These are phyloP conservation scores for Setophaga kirtlandii DNA, from an alignment of 2,113 vertebrate genomes.

Conservation along the genomic window DNA sequence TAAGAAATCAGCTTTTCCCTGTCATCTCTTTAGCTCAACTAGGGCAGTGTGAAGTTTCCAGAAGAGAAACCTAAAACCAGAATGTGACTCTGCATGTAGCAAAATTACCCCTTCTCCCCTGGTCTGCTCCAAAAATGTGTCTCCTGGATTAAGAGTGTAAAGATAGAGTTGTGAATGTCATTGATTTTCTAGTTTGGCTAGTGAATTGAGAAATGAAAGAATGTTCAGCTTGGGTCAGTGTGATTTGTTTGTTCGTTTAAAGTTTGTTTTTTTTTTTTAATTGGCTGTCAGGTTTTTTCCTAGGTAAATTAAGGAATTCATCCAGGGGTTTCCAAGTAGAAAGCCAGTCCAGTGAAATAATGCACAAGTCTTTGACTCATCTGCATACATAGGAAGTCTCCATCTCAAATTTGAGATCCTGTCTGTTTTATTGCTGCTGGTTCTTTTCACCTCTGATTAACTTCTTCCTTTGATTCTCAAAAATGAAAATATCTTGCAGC, in stretches of 20 bases:
- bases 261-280: neutral
- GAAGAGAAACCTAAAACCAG: neutral
- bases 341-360: neutral
- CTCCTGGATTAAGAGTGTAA: neutral
- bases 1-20: neutral
- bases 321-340: neutral
- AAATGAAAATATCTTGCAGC: constrained; percentile 36
- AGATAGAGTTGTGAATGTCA: neutral
- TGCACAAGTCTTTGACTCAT: neutral
- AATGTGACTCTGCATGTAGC: neutral
- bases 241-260: neutral
- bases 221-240: neutral
- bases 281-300: neutral
- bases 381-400: neutral
- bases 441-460: neutral
- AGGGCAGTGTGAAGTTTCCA: neutral
- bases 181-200: constrained; percentile 21
- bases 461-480: neutral
- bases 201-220: constrained; percentile 20
- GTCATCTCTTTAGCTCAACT: neutral
- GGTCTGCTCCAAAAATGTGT: neutral
- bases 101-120: neutral
- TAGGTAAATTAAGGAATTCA: neutral
- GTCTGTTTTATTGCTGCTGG: neutral
- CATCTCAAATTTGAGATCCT: neutral